These are phyloP conservation scores for Noctilio leporinus DNA, from an alignment of 2,113 vertebrate species.

Conservation along the genomic window DNA sequence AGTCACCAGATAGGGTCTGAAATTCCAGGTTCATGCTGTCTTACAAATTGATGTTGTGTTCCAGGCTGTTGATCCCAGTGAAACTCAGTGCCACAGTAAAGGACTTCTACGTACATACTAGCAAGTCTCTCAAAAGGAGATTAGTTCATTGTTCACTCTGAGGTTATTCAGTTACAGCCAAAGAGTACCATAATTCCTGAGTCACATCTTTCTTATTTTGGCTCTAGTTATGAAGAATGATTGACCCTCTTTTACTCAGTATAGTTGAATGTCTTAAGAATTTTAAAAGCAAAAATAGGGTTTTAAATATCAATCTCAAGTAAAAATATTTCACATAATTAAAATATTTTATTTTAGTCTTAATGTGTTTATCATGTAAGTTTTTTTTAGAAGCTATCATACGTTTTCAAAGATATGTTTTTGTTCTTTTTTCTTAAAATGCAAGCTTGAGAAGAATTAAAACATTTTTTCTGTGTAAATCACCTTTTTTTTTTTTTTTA, in stretches of 20 bases:
- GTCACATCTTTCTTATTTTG: neutral
- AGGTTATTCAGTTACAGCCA: neutral
- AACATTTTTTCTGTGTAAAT: neutral
- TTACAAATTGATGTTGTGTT: neutral
- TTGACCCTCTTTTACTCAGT: neutral
- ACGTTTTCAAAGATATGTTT: neutral
- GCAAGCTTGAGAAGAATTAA: neutral
- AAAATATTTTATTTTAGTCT: slow-evolving; percentile 11
- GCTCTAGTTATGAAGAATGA: neutral
- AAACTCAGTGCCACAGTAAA: neutral
- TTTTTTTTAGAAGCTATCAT: no score
- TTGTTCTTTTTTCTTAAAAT: neutral
- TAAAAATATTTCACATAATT: neutral
- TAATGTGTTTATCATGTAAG: neutral
- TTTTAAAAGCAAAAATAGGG: neutral
- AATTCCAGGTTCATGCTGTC: neutral
- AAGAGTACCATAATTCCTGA: neutral
- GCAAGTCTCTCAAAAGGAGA: neutral
- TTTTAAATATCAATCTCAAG: neutral
- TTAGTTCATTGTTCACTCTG: neutral
- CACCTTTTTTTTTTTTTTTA: no score
- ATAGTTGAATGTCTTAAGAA: neutral
- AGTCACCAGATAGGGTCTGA: neutral
- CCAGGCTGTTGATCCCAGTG: neutral
- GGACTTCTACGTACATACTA: neutral